Conservation (phyloP, 2,888 invertebrate species). For the Cantharis rufa region DNA sequence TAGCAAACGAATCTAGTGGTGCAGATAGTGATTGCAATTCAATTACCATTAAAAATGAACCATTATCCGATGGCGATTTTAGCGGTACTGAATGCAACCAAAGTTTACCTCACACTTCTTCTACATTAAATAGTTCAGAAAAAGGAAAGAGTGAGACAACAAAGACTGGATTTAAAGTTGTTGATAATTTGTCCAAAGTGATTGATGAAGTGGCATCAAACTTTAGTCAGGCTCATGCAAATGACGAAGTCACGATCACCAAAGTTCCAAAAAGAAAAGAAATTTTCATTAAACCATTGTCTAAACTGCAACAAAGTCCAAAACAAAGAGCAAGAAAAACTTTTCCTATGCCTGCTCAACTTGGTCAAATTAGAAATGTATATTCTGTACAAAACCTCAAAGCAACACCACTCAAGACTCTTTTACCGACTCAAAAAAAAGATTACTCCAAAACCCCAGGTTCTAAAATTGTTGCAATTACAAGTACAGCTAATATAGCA, state of each 20-base stretch:
- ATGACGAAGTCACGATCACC: slow-evolving; percentile 24
- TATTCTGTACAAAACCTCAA: slow-evolving; percentile 6
- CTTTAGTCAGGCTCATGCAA: slow-evolving; percentile 26
- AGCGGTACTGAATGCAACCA: slow-evolving; percentile 43
- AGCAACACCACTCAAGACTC: not conserved
- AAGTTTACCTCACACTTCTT: slow-evolving; percentile 47
- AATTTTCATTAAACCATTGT: slow-evolving; percentile 48
- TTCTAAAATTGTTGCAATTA: not conserved
- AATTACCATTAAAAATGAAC: slow-evolving; percentile 49
- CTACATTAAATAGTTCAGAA: slow-evolving; percentile 50
- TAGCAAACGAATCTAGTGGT: not conserved
- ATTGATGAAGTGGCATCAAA: slow-evolving; percentile 36
- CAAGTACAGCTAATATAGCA: not conserved
- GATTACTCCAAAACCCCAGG: not conserved
- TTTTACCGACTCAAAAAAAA: not conserved
- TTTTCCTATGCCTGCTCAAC: slow-evolving; percentile 41
- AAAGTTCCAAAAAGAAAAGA: slow-evolving; percentile 32
- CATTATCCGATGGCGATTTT: slow-evolving; percentile 43
- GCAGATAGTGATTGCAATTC: not conserved
- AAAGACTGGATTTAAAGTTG: slow-evolving; percentile 41
- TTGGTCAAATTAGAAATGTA: slow-evolving; percentile 15
- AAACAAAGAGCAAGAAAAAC: slow-evolving; percentile 50
- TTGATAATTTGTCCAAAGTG: slow-evolving; percentile 35
- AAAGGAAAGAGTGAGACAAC: slow-evolving; percentile 47
- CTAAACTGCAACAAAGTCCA: slow-evolving; percentile 40